A percentile compares a stretch with the other conserved stretches of the same genome.
phyloP scores from a whole-genome alignment of 92 coral and sea anemone genomes.

The Palythoa grandis region DNA sequence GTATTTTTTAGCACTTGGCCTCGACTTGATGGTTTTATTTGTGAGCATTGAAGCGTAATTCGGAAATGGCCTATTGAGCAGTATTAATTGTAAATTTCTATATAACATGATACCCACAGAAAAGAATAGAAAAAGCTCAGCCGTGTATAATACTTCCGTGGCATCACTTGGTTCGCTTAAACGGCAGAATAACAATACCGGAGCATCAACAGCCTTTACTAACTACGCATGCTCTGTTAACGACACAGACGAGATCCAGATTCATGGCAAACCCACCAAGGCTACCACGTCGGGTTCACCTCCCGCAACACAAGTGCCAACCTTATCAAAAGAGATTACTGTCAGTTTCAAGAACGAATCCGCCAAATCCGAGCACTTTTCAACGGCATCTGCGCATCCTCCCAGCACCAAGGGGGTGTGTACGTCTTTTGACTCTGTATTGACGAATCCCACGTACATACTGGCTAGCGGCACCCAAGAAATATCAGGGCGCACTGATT shows the following conservation, averaged over 20 bases:
- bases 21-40: no score
- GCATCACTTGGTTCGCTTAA: conserved; percentile 36
- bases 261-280: neutral
- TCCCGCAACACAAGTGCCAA: neutral
- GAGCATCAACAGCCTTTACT: conserved; percentile 8
- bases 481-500: neutral
- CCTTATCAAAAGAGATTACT: neutral
- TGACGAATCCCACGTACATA: neutral
- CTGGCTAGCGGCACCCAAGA: neutral
- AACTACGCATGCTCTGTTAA: conserved; percentile 44
- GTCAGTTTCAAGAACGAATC: neutral
- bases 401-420: neutral
- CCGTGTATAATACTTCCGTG: conserved; percentile 23
- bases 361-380: neutral
- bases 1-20: no score
- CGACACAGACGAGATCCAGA: conserved; percentile 40
- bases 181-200: conserved; percentile 16
- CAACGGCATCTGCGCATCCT: neutral
- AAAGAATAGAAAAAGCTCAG: conserved; percentile 26
- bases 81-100: neutral
- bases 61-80: no score
- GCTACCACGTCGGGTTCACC: neutral
- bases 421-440: neutral
- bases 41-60: no score
- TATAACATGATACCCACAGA: conserved; percentile 27